phyloP scores from a whole-genome alignment of 2,113 vertebrate species.

The rat (Rattus norvegicus) region DNA sequence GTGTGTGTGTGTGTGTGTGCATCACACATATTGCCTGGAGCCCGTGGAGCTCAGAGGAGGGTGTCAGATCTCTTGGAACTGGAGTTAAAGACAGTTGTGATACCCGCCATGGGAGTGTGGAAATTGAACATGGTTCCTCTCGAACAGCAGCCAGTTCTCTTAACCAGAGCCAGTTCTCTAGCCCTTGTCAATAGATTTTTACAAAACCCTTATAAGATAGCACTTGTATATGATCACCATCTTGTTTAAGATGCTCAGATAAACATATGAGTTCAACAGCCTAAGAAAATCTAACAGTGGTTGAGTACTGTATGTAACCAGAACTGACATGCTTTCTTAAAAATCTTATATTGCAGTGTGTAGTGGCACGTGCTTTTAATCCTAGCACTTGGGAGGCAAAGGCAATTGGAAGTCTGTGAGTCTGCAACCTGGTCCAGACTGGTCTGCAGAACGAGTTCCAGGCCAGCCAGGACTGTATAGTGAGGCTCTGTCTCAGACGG shows the following conservation, averaged over 20 bases:
- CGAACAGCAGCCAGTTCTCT: not conserved
- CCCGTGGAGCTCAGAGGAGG: not conserved
- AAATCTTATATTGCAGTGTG: not conserved
- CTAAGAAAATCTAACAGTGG: not conserved
- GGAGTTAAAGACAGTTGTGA: not conserved
- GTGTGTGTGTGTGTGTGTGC: not conserved
- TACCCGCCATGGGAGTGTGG: not conserved
- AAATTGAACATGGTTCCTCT: not conserved
- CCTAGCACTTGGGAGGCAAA: not conserved
- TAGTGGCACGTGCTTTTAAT: not conserved
- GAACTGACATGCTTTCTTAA: constrained; percentile 39
- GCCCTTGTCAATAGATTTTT: not conserved
- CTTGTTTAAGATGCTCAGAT: not conserved
- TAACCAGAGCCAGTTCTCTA: not conserved
- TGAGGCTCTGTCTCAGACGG: not conserved
- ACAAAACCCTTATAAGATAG: not conserved
- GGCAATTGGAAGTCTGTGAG: not conserved
- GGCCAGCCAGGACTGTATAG: not conserved
- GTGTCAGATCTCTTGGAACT: not conserved
- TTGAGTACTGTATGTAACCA: not conserved
- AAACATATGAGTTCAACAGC: not conserved
- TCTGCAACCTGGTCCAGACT: not conserved
- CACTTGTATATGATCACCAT: not conserved
- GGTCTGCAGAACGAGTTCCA: not conserved
- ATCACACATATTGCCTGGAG: not conserved